A percentile compares a stretch with the other conserved stretches of the same genome.
Evolutionary conservation across 2,888 invertebrate genomes (phyloP).

Genomic region (Synanthedon andrenaeformis): DNA sequence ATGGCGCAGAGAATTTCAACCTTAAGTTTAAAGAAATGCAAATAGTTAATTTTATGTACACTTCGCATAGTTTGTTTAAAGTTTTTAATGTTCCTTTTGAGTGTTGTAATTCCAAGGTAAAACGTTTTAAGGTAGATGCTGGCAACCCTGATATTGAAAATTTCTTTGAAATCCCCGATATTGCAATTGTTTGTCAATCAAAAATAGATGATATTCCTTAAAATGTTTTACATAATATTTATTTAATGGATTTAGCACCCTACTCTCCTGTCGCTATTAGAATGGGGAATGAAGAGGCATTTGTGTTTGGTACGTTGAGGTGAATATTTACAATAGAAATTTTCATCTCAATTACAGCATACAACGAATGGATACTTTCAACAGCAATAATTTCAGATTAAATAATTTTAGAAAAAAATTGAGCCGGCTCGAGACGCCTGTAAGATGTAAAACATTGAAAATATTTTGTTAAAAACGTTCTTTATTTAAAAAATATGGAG

Average conservation of each 20-base stretch:
- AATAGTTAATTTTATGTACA: slow-evolving; percentile 5
- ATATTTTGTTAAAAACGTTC: too few species aligned
- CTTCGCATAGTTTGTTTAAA: slow-evolving; percentile 24
- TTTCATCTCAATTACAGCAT: slow-evolving; percentile 23
- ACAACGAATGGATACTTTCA: slow-evolving; percentile 14
- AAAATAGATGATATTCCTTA: neutral
- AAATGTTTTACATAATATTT: slow-evolving; percentile 32
- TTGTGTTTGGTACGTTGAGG: slow-evolving; percentile 18
- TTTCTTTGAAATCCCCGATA: neutral
- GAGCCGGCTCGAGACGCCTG: too few species aligned
- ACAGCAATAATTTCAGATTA: slow-evolving; percentile 1
- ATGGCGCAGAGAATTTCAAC: neutral
- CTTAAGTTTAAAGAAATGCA: neutral
- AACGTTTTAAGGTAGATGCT: slow-evolving; percentile 24
- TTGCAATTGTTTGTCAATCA: neutral
- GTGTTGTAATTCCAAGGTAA: slow-evolving; percentile 46
- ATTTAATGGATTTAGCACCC: slow-evolving; percentile 57
- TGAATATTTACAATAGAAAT: slow-evolving; percentile 11
- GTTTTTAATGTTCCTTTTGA: slow-evolving; percentile 34
- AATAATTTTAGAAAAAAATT: neutral
- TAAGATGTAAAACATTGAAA: neutral
- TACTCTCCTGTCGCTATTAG: slow-evolving; percentile 63
- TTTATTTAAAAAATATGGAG: too few species aligned
- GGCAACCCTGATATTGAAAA: neutral
- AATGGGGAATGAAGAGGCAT: slow-evolving; percentile 46